Conservation (phyloP, 2,113 vertebrate genomes). For the Elephantulus edwardii region DNA sequence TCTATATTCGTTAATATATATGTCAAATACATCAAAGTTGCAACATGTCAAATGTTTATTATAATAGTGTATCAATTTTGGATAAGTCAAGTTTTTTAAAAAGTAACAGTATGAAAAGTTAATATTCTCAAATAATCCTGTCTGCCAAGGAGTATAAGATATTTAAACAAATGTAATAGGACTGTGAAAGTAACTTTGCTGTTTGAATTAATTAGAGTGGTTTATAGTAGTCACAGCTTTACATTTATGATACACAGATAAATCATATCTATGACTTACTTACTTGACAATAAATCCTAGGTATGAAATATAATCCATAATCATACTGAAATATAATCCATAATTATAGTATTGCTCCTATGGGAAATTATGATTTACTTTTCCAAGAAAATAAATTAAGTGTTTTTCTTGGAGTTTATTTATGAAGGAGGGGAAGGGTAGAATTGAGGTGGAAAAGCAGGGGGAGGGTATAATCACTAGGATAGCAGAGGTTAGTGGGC, state of each 20-base stretch:
- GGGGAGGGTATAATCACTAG: no score
- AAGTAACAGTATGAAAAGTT: slow-evolving; percentile 24
- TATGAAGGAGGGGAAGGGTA: no score
- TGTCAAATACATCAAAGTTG: slow-evolving; percentile 27
- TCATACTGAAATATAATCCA: not conserved
- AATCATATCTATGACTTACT: slow-evolving; percentile 20
- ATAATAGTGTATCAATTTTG: not conserved
- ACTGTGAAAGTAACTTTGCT: slow-evolving; percentile 2
- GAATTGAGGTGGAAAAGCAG: no score
- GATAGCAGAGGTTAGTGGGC: no score
- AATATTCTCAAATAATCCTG: slow-evolving; percentile 10
- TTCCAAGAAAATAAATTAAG: slow-evolving; percentile 27
- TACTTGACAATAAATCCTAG: slow-evolving; percentile 14
- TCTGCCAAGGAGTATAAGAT: not conserved
- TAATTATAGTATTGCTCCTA: not conserved
- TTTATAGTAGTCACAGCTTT: not conserved
- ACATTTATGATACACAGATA: slow-evolving; percentile 31
- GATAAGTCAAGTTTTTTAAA: slow-evolving; percentile 13
- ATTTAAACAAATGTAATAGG: slow-evolving; percentile 33
- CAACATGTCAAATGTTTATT: not conserved
- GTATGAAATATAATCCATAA: not conserved
- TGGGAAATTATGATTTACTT: slow-evolving; percentile 40
- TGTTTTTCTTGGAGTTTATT: no score
- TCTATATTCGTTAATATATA: no score
- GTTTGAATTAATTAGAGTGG: not conserved